These are phyloP conservation scores for Lophochroa leadbeateri DNA, from an alignment of 2,113 vertebrate species.

Conservation along the genomic window DNA sequence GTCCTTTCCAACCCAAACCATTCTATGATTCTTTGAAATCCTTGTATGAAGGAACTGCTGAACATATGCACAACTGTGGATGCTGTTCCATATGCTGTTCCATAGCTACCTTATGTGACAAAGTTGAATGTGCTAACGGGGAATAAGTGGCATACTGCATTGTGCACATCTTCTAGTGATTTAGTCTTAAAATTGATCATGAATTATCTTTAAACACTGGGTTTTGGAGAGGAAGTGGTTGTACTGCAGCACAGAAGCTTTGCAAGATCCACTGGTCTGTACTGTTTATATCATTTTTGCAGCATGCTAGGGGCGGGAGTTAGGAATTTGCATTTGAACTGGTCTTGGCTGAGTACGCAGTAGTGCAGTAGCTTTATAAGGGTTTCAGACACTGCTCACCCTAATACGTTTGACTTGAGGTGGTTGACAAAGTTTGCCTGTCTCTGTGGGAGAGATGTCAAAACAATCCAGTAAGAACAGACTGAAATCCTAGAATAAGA, in stretches of 20 bases:
- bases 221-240: neutral
- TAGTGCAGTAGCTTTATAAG: neutral
- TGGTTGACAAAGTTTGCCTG: neutral
- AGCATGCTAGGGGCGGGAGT: neutral
- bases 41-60: neutral
- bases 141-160: accelerated
- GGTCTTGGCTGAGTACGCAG: neutral
- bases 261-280: accelerated
- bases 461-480: neutral
- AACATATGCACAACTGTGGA: accelerated
- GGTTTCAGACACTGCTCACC: neutral
- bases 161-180: neutral
- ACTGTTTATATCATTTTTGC: neutral
- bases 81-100: accelerated
- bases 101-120: accelerated
- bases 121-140: accelerated
- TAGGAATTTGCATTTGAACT: neutral
- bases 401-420: neutral
- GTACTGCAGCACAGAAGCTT: neutral
- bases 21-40: neutral
- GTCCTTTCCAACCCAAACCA: neutral
- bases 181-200: neutral
- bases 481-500: slow-evolving; percentile 6
- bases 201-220: neutral
- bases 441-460: neutral